Evolutionary conservation across 2,113 vertebrate species (phyloP), one percentile per base, ranked within the genome.

Genomic region (Chiloscyllium plagiosum): DNA sequence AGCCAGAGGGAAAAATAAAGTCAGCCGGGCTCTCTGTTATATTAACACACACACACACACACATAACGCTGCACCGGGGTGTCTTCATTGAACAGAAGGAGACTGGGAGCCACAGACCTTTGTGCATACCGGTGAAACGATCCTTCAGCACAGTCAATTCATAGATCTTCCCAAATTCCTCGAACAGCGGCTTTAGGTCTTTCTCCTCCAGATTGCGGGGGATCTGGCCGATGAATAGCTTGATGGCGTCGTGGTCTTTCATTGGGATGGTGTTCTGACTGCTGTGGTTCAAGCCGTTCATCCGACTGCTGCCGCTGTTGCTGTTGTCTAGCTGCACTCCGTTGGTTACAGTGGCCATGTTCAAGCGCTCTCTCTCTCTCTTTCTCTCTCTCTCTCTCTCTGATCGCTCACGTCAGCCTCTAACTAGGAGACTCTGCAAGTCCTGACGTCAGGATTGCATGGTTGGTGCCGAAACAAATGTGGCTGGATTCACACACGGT

Each of bases 191-290:
- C 97, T 99, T 99, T 97, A 99, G 98, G 97, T 99, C 99, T 97
- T 98, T 98, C 97, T 99, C 99, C 97, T 99, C 98, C 98, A 99
- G 98, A 98, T 99, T 98, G 96, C 99, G 98, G 96, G 99, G 99
- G 97, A 99, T 99, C 98, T 99, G 99, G 96, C 99, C 99, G 97
- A 99, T 98, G 98, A 99, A 99, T 96, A 99, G 98, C 98, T 99
- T 99, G 98, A 99, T 99, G 98, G 99, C 99, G 98, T 99, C 99
- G 98, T 99, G 99, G 98, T 99, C 99, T 98, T 99, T 99, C 98
- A 99, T 99, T 97, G 99, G 98, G 97, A 99, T 98, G 97, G 98
- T 97, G 98, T 97, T 98, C 97, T 98, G 97, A 24, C 69, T 70
- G 97, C 69, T 47, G 97, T 98, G 97, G 97, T 97, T 98, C 97